Evolutionary conservation across 2,888 invertebrate genomes (phyloP).

Genomic region (Tachystola acroxantha): DNA sequence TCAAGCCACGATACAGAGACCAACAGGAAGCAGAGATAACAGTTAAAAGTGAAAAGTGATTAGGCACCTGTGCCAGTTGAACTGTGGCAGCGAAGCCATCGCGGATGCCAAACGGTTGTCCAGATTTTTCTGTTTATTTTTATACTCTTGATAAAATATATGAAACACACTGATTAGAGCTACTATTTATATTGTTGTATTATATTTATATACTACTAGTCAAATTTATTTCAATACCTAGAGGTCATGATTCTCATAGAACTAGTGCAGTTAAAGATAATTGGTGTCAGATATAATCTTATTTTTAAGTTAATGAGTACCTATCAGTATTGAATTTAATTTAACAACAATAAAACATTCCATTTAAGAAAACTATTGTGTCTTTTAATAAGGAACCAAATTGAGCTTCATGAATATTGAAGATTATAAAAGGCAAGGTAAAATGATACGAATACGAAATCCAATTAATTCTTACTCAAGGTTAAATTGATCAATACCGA

Average conservation of each 20-base stretch:
- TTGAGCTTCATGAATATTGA: too few relatives aligned
- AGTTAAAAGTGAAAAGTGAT: slow-evolving; percentile 16
- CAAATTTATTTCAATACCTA: slow-evolving; percentile 24
- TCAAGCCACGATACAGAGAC: slow-evolving; percentile 41
- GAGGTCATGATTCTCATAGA: slow-evolving; percentile 26
- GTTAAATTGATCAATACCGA: too few relatives aligned
- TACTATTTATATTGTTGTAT: too few relatives aligned
- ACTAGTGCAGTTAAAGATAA: slow-evolving; percentile 16
- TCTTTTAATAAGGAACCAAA: not conserved
- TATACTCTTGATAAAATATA: slow-evolving; percentile 6
- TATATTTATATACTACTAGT: slow-evolving; percentile 28
- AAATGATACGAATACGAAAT: too few relatives aligned
- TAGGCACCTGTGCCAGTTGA: slow-evolving; percentile 13
- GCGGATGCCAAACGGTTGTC: slow-evolving; percentile 1
- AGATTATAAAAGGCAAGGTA: too few relatives aligned
- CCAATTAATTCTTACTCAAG: too few relatives aligned
- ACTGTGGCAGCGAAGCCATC: slow-evolving; percentile 3
- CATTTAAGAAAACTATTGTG: not conserved
- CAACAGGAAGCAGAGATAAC: slow-evolving; percentile 55
- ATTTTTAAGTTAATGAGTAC: slow-evolving; percentile 20
- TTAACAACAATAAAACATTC: slow-evolving; percentile 13
- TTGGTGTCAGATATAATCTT: slow-evolving; percentile 6
- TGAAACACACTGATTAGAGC: slow-evolving; percentile 8
- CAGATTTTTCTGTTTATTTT: slow-evolving; percentile 13
- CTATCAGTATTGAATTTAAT: slow-evolving; percentile 34